Percentiles rank a stretch among this genome's conserved stretches.
Conservation (phyloP, 2,797 vertebrate species). For the Siniperca scherzeri region DNA sequence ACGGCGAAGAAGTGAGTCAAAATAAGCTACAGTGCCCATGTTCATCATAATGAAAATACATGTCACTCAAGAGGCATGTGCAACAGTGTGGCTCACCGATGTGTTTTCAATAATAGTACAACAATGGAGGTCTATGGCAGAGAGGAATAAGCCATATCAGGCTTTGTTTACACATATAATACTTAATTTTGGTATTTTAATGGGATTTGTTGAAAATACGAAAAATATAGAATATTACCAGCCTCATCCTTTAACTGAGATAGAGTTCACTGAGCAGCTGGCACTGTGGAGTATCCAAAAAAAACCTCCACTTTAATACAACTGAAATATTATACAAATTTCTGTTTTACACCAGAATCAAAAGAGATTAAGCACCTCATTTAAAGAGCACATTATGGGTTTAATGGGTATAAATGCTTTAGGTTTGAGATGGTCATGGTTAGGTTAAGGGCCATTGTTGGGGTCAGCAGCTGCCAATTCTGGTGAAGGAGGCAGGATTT, state of each 20-base stretch:
- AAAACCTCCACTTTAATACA: conserved; percentile 9
- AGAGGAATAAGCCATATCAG: background rate
- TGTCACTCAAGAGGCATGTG: background rate
- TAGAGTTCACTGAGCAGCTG: conserved; percentile 33
- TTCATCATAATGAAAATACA: background rate
- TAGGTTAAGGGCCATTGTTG: conserved; percentile 61
- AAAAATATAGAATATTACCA: background rate
- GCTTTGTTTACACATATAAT: background rate
- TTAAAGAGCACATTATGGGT: conserved; percentile 43
- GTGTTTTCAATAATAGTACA: background rate
- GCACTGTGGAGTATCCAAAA: conserved; percentile 8
- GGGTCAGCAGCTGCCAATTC: conserved; percentile 70
- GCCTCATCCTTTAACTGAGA: background rate
- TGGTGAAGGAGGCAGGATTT: conserved; percentile 47
- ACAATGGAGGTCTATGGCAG: conserved; percentile 5
- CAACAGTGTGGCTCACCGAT: background rate
- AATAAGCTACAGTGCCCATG: background rate
- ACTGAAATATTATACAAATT: conserved; percentile 48
- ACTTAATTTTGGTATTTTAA: background rate
- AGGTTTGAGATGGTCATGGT: conserved; percentile 52
- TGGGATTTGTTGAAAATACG: conserved; percentile 3
- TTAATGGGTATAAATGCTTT: conserved; percentile 52
- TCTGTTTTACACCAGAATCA: conserved; percentile 59
- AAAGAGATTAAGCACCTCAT: conserved; percentile 39
- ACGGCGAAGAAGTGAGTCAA: background rate